Evolutionary conservation across 30 jellyfish, hydroid and myxozoan species (phyloP), one percentile per base, ranked within the genome.

Genomic region (Sanderia malayensis): DNA sequence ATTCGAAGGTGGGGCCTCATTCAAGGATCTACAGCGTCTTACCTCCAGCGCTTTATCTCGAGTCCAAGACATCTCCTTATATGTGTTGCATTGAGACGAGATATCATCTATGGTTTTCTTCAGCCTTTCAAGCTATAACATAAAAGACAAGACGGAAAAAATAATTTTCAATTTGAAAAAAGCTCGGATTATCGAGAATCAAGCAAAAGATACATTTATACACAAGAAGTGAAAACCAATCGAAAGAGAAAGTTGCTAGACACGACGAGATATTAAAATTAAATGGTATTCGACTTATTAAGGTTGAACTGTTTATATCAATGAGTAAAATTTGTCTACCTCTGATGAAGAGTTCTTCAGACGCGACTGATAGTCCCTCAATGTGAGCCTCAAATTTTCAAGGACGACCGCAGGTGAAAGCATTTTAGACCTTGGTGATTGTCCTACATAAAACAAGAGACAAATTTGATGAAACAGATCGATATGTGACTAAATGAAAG

Each of bases 41-140:
- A 78, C 89, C 76, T 78, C 89, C n/a, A 78, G 45, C 37, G 76
- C 78, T 45, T 78, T 78, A 69, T 78, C 89, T 67, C 59, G 34
- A 6, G 59, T 72, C 67, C 27, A 19, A 21, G 63, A 24, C 37
- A 60, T 78, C 37, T 78, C 81, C 68, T 65, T 78, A 44, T 29
- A 67, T 22, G 74, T 45, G 33, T 53, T 70, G 76, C 60, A 61
- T 32, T 78, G 82, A 10, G 44, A 28, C 41, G 80, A 34, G 2
- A 65, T 25, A 3, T 68, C 61, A 61, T 66, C 82, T 21, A 29
- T 58, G 20, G 59, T 32, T 28, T 67, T 62, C 29, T 66, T 65
- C 61, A 65, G 47, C 20, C 58, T 47, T 4, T 78, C 89, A 45
- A 78, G 46, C 89, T 78, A 46, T 49, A 49, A 49, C 2, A 49